A percentile compares a stretch with the other conserved stretches of the same genome.
phyloP scores from a whole-genome alignment of 2,888 invertebrate species.

The Drosophila nr. fundita region DNA sequence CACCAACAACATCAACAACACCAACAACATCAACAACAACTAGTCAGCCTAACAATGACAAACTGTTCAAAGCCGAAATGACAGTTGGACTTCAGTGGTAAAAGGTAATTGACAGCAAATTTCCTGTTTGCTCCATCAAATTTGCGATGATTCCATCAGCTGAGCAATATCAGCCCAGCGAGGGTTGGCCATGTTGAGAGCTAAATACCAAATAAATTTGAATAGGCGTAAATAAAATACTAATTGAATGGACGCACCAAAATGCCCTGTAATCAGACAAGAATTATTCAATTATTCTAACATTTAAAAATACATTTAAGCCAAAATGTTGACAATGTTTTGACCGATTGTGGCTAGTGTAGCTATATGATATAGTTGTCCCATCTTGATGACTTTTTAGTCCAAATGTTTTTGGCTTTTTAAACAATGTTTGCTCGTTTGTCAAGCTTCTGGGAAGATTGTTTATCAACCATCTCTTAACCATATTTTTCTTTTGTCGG shows the following conservation, averaged over 20 bases:
- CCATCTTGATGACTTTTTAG: neutral
- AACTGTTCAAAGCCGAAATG: slow-evolving; percentile 53
- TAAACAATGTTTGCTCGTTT: neutral
- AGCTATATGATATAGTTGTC: neutral
- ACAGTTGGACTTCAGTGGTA: slow-evolving; percentile 35
- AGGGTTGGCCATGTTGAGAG: neutral
- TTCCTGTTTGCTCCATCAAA: slow-evolving; percentile 39
- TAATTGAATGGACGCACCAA: neutral
- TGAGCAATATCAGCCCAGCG: neutral
- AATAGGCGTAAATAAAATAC: slow-evolving; percentile 2
- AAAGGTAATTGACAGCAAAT: slow-evolving; percentile 38
- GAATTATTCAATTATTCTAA: neutral
- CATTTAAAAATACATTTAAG: no score
- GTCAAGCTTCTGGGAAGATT: neutral
- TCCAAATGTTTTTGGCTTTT: neutral
- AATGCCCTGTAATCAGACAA: neutral
- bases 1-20: slow-evolving; percentile 31
- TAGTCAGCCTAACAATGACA: slow-evolving; percentile 25
- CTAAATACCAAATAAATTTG: slow-evolving; percentile 4
- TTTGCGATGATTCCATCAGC: slow-evolving; percentile 8
- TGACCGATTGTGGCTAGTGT: neutral
- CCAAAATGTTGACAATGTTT: neutral
- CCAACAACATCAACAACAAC: slow-evolving; percentile 20
- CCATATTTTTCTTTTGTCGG: neutral
- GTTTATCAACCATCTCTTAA: neutral